Evolutionary conservation across 2,113 vertebrate species (phyloP).

Genomic region (Syngnathus scovelli): DNA sequence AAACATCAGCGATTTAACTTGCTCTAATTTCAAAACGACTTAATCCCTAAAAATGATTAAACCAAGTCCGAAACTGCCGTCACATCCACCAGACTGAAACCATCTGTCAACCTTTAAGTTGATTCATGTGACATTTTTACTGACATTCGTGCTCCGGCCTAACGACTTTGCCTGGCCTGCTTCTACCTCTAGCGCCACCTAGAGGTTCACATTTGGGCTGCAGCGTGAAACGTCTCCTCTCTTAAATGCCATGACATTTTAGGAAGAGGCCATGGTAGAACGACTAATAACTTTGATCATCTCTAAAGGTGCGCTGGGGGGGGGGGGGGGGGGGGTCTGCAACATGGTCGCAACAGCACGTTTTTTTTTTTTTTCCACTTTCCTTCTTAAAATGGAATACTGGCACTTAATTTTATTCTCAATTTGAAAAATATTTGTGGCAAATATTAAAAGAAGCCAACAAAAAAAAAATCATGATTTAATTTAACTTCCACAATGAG

Average conservation of each 20-base stretch:
- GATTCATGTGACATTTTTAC: neutral
- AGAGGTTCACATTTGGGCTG: neutral
- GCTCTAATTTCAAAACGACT: neutral
- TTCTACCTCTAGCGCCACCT: neutral
- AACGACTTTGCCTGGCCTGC: neutral
- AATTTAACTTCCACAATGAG: no score
- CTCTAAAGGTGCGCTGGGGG: neutral
- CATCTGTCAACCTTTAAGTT: neutral
- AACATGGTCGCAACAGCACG: neutral
- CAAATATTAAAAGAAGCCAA: neutral
- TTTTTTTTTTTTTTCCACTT: neutral
- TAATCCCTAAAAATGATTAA: neutral
- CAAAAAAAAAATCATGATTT: no score
- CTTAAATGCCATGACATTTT: conserved; percentile 8
- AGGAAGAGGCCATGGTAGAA: neutral
- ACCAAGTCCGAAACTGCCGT: neutral
- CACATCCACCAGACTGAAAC: neutral
- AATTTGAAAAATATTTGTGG: neutral
- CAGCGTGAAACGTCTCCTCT: neutral
- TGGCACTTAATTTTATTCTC: neutral
- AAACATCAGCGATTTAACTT: no score
- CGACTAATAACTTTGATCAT: conserved; percentile 4
- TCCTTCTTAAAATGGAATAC: neutral
- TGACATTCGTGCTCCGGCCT: neutral
- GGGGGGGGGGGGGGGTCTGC: neutral